Conservation (phyloP, 2,113 vertebrate species). For the Nothocercus julius region DNA sequence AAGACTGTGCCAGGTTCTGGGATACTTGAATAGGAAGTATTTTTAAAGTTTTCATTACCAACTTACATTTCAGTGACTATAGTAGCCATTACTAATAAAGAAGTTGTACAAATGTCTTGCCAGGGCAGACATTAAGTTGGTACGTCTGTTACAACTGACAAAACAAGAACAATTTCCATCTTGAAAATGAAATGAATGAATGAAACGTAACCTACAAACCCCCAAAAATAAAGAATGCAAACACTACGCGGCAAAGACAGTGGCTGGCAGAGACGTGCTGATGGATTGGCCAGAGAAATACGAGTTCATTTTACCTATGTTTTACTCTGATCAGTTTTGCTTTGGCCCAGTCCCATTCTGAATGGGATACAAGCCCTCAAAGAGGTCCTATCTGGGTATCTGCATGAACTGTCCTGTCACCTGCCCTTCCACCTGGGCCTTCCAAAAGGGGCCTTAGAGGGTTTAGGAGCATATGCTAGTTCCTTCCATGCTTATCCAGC, state of each 20-base stretch:
- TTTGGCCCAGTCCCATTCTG: background rate
- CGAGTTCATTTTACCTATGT: accelerated
- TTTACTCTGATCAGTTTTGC: background rate
- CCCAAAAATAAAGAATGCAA: background rate
- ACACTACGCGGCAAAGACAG: background rate
- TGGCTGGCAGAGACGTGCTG: accelerated
- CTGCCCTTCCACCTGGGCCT: background rate
- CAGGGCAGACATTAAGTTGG: background rate
- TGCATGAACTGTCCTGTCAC: accelerated
- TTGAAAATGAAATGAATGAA: background rate
- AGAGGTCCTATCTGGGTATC: background rate
- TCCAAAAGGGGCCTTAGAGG: background rate
- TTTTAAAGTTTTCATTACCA: background rate
- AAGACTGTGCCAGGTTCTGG: background rate
- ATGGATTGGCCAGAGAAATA: background rate
- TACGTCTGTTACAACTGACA: background rate
- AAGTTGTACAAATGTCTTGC: background rate
- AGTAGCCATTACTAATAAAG: background rate
- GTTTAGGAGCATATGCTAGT: accelerated
- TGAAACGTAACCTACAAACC: background rate
- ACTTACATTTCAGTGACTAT: background rate
- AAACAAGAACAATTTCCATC: background rate
- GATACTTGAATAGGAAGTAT: background rate
- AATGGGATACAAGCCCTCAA: background rate
- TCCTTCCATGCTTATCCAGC: background rate